Percentiles rank a stretch among this genome's conserved stretches.
Conservation (phyloP, 2,797 vertebrate species). For the Alectoris magna region DNA sequence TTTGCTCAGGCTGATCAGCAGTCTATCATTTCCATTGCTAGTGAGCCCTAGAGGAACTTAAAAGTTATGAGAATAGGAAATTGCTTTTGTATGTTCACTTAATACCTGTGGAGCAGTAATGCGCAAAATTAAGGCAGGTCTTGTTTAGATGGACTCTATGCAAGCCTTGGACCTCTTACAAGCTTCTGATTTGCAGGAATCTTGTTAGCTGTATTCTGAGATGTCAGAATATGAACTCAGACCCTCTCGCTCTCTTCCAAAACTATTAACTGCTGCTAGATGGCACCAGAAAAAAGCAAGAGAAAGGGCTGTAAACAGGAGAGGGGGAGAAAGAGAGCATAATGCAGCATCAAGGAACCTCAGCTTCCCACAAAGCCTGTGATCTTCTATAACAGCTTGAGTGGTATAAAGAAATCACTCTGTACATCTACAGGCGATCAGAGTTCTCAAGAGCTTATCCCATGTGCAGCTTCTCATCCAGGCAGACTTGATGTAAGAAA, state of each 20-base stretch:
- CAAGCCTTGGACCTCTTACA: neutral
- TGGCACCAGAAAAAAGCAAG: neutral
- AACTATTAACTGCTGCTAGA: neutral
- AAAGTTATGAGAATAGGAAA: neutral
- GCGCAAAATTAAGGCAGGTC: neutral
- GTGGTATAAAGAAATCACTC: neutral
- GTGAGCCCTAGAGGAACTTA: neutral
- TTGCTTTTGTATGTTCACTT: neutral
- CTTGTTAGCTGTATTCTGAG: neutral
- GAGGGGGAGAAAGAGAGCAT: neutral
- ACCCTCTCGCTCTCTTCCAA: conserved; percentile 10
- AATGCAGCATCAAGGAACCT: neutral
- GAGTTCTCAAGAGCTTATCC: neutral
- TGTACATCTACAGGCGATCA: neutral
- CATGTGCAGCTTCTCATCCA: neutral
- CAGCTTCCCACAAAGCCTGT: neutral
- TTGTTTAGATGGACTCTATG: neutral
- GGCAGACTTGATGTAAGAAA: neutral
- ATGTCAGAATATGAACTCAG: neutral
- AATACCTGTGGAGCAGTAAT: neutral
- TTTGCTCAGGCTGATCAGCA: neutral
- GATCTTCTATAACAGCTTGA: neutral
- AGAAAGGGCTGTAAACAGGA: neutral
- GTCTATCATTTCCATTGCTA: rapidly evolving
- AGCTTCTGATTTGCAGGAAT: neutral